phyloP scores from a whole-genome alignment of 2,797 vertebrate genomes.

The Anisognathus igniventris region DNA sequence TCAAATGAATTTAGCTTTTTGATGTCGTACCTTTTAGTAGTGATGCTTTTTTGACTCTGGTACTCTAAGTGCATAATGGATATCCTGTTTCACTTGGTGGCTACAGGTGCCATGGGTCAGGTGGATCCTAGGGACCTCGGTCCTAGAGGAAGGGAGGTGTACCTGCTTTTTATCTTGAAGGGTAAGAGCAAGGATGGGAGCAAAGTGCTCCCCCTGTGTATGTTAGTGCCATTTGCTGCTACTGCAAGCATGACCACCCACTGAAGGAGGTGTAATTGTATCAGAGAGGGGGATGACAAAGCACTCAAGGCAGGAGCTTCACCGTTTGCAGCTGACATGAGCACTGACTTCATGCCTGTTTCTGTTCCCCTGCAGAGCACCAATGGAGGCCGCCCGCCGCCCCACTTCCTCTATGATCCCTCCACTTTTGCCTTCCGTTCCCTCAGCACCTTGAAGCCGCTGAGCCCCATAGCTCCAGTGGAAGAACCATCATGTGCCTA shows the following conservation, averaged over 20 bases:
- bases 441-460: constrained; percentile 84
- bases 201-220: background rate
- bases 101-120: background rate
- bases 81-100: background rate
- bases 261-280: background rate
- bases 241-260: background rate
- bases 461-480: constrained; percentile 81
- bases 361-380: constrained; percentile 75
- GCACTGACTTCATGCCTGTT: constrained; percentile 3
- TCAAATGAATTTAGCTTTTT: background rate
- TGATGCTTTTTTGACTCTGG: background rate
- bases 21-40: background rate
- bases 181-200: background rate
- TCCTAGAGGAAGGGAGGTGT: background rate
- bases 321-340: background rate
- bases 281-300: background rate
- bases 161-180: background rate
- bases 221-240: background rate
- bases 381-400: constrained; percentile 73
- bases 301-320: background rate
- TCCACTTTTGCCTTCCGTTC: constrained; percentile 90
- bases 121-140: background rate
- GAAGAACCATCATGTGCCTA: constrained; percentile 85
- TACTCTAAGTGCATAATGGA: background rate
- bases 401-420: constrained; percentile 86